Evolutionary conservation across 2,113 vertebrate species (phyloP).

Genomic region (Nothobranchius furzeri): DNA sequence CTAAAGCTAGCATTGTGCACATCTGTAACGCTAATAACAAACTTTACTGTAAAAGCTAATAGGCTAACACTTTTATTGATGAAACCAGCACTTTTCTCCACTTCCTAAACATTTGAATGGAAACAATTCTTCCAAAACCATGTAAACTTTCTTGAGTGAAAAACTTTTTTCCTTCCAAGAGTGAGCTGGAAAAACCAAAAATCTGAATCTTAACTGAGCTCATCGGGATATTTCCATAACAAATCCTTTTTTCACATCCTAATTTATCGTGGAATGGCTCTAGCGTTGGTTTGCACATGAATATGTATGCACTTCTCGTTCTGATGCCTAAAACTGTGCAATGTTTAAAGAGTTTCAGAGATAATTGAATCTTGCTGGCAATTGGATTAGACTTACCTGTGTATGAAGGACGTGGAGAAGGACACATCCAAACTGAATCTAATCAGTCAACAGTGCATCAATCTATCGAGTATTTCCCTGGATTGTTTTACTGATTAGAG

Average conservation of each 20-base stretch:
- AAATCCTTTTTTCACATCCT: background rate
- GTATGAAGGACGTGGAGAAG: conserved; percentile 57
- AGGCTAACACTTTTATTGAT: too few relatives aligned
- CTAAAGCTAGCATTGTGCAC: background rate
- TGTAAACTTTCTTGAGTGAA: background rate
- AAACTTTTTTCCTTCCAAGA: too few relatives aligned
- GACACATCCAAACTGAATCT: conserved; percentile 51
- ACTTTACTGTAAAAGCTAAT: background rate
- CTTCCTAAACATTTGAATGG: too few relatives aligned
- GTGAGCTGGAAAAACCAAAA: too few relatives aligned
- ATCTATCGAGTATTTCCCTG: conserved; percentile 30
- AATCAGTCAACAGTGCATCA: conserved; percentile 63
- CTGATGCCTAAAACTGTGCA: conserved; percentile 29
- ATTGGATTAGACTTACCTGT: conserved; percentile 62
- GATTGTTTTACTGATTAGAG: conserved; percentile 52
- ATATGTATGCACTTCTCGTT: conserved; percentile 52
- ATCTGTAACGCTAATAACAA: background rate
- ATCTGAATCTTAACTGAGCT: too few relatives aligned
- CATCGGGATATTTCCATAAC: too few relatives aligned
- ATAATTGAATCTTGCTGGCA: conserved; percentile 65
- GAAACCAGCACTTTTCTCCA: too few relatives aligned
- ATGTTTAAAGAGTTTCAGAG: conserved; percentile 31
- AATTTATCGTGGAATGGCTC: too few relatives aligned
- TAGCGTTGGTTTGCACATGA: conserved; percentile 34
- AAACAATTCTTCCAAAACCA: background rate